A percentile compares a stretch with the other conserved stretches of the same genome.
Evolutionary conservation across 2,113 vertebrate genomes (phyloP).

Genomic region (Ageneiosus marmoratus): DNA sequence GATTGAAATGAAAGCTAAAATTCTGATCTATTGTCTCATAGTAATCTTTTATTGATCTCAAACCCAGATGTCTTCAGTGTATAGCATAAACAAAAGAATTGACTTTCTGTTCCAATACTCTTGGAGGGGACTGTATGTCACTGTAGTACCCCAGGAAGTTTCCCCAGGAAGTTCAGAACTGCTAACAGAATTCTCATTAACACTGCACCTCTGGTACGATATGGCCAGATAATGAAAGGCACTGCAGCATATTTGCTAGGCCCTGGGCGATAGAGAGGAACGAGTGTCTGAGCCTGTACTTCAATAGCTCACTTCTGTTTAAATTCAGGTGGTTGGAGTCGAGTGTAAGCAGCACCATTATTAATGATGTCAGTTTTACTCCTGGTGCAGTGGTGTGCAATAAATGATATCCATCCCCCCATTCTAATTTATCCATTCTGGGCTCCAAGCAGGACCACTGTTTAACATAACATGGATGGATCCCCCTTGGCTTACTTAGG

Average conservation of each 20-base stretch:
- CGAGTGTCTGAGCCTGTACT: constrained; percentile 10
- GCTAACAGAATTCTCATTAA: neutral
- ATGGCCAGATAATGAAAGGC: constrained; percentile 32
- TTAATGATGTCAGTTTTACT: constrained; percentile 62
- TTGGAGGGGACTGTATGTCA: neutral
- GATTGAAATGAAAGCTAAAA: neutral
- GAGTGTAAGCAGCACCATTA: constrained; percentile 47
- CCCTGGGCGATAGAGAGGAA: constrained; percentile 1
- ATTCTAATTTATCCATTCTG: constrained; percentile 51
- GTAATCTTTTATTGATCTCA: neutral
- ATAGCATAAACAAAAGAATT: neutral
- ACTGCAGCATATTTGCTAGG: constrained; percentile 1
- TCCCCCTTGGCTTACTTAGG: constrained; percentile 50
- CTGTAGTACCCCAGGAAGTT: constrained; percentile 10
- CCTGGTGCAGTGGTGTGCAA: constrained; percentile 47
- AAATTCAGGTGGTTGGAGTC: constrained; percentile 38
- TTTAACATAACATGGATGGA: constrained; percentile 57
- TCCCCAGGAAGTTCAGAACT: constrained; percentile 8
- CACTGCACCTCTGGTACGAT: constrained; percentile 21
- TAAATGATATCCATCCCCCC: constrained; percentile 53
- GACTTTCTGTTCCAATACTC: neutral
- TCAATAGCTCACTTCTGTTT: constrained; percentile 47
- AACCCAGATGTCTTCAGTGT: neutral
- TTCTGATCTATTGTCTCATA: neutral
- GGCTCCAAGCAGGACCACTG: constrained; percentile 37